A percentile compares a stretch with the other conserved stretches of the same genome.
phyloP scores from a whole-genome alignment of 92 coral and sea anemone species.

The Umimayanthus kanabou region DNA sequence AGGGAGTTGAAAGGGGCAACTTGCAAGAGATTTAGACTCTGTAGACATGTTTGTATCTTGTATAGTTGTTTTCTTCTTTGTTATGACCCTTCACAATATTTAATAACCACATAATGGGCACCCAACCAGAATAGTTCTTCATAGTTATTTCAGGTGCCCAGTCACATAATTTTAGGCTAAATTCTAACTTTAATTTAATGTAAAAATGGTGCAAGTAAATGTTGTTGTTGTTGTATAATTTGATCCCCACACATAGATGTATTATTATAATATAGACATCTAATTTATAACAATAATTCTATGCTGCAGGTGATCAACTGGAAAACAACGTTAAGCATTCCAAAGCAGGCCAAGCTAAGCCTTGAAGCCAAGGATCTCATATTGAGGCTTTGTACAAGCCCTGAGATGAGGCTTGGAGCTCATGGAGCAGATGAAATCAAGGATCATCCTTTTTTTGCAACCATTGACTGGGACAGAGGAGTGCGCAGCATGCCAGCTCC shows the following conservation, averaged over 20 bases:
- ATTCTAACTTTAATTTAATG: too few relatives aligned
- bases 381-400: conserved; percentile 80
- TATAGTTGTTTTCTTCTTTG: too few relatives aligned
- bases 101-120: too few relatives aligned
- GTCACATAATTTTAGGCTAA: too few relatives aligned
- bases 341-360: conserved; percentile 76
- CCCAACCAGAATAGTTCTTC: too few relatives aligned
- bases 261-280: neutral
- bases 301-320: conserved; percentile 85
- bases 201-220: too few relatives aligned
- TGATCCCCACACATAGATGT: neutral
- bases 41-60: too few relatives aligned
- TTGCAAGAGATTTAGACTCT: neutral
- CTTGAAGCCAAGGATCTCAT: conserved; percentile 88
- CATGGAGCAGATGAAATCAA: conserved; percentile 90
- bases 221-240: too few relatives aligned
- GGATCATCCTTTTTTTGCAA: conserved; percentile 84
- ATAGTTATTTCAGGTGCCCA: too few relatives aligned
- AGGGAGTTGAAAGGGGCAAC: neutral
- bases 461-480: conserved; percentile 88
- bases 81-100: too few relatives aligned
- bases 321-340: conserved; percentile 82
- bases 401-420: conserved; percentile 82
- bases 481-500: conserved; percentile 78
- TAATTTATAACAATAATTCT: neutral